Evolutionary conservation across 2,797 vertebrate genomes (phyloP).

Genomic region (Rhabdophis nuchalis): DNA sequence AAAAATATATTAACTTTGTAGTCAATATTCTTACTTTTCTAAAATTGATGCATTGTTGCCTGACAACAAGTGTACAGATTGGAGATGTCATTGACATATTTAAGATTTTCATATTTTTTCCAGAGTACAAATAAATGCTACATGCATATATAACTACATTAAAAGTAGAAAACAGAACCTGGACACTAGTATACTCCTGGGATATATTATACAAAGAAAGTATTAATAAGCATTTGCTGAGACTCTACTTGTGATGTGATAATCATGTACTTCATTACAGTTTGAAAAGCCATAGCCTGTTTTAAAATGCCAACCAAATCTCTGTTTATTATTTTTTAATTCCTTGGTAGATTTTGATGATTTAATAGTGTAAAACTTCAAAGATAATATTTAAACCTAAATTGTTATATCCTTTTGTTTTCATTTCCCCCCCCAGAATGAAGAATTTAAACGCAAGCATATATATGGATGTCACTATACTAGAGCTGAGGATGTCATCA

Average conservation of each 20-base stretch:
- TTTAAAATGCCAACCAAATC: not conserved
- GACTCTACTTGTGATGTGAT: not conserved
- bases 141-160: not conserved
- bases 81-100: not conserved
- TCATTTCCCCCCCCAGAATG: conserved; percentile 39
- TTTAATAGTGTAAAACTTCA: conserved; percentile 26
- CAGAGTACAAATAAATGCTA: not conserved
- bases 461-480: too few relatives aligned
- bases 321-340: not conserved
- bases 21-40: not conserved
- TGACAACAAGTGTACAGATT: not conserved
- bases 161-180: not conserved
- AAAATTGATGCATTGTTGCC: not conserved
- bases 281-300: not conserved
- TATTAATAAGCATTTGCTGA: rapidly evolving
- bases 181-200: rapidly evolving
- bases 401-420: conserved; percentile 42
- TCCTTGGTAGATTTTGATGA: conserved; percentile 17
- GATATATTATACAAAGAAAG: rapidly evolving
- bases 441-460: conserved; percentile 49
- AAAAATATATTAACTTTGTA: not conserved
- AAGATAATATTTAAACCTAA: conserved; percentile 46
- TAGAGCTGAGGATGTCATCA: too few relatives aligned
- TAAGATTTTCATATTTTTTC: not conserved
- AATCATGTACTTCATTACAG: not conserved